Evolutionary conservation across 1,140 invertebrate species (phyloP).

Genomic region (Oryzaephilus surinamensis): DNA sequence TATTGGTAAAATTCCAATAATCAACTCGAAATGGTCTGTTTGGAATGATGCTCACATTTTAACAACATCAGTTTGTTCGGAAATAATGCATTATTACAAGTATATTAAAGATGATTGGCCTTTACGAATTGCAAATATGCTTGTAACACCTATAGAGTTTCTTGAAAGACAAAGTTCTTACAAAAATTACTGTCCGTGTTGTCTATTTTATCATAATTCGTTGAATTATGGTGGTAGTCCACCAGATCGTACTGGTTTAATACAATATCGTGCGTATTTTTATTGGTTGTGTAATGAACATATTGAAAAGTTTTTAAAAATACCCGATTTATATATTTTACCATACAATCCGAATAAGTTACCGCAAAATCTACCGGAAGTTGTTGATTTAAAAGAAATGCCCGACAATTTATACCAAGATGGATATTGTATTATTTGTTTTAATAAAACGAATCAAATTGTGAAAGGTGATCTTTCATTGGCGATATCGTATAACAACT

Average conservation of each 20-base stretch:
- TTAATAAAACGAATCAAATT: constrained; percentile 39
- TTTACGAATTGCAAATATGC: constrained; percentile 27
- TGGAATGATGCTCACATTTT: constrained; percentile 34
- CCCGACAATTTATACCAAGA: constrained; percentile 35
- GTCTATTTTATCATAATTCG: constrained; percentile 35
- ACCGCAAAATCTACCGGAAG: constrained; percentile 39
- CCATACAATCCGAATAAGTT: constrained; percentile 29
- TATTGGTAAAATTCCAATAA: constrained; percentile 29
- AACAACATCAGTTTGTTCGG: constrained; percentile 26
- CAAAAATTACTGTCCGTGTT: constrained; percentile 44
- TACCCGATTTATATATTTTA: constrained; percentile 35
- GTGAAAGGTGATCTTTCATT: constrained; percentile 34
- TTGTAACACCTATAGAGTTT: constrained; percentile 41
- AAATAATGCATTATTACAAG: constrained; percentile 27
- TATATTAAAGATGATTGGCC: constrained; percentile 23
- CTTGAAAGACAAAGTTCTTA: constrained; percentile 37
- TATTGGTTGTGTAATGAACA: constrained; percentile 48
- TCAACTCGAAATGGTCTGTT: constrained; percentile 39
- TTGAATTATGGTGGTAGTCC: constrained; percentile 35
- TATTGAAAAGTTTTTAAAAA: constrained; percentile 33
- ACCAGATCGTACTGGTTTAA: constrained; percentile 40
- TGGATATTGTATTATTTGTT: constrained; percentile 47
- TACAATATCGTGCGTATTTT: constrained; percentile 40
- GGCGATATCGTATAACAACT: constrained; percentile 36
- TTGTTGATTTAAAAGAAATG: constrained; percentile 33